Conservation (phyloP, 2,888 invertebrate genomes). For the Pristionchus fissidentatus region DNA sequence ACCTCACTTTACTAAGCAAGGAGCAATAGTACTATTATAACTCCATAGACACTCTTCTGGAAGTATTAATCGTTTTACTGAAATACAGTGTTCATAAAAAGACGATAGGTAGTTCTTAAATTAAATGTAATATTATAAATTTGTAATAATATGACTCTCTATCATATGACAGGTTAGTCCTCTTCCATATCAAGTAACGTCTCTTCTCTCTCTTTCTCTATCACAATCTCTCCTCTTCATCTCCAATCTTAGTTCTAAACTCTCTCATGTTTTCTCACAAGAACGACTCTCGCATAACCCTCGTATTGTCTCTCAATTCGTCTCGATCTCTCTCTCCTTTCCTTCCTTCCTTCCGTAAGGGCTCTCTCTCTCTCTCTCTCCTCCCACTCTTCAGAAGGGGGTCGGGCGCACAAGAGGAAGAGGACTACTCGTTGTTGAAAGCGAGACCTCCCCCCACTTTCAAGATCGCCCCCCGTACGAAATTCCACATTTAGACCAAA, state of each 20-base stretch:
- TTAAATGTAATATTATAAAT: too few relatives aligned
- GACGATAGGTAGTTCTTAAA: too few relatives aligned
- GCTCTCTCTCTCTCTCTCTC: slow-evolving; percentile 27
- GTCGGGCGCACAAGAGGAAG: neutral
- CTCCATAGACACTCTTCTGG: neutral
- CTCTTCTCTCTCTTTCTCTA: neutral
- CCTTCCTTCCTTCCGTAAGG: neutral
- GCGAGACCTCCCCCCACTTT: neutral
- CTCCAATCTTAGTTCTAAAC: neutral
- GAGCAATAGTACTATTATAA: too few relatives aligned
- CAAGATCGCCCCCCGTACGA: too few relatives aligned
- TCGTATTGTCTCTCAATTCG: too few relatives aligned
- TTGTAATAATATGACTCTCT: too few relatives aligned
- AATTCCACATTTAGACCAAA: neutral
- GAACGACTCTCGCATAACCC: too few relatives aligned
- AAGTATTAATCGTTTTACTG: neutral
- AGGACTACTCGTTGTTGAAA: slow-evolving; percentile 23
- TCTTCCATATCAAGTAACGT: too few relatives aligned
- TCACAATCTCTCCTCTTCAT: neutral
- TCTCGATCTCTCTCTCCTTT: slow-evolving; percentile 30
- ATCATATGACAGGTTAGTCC: too few relatives aligned
- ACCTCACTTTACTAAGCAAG: too few relatives aligned
- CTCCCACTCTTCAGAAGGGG: slow-evolving; percentile 11
- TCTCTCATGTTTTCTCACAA: too few relatives aligned
- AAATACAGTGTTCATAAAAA: too few relatives aligned